phyloP scores from a whole-genome alignment of 2,113 vertebrate species.

The Todiramphus chloris region DNA sequence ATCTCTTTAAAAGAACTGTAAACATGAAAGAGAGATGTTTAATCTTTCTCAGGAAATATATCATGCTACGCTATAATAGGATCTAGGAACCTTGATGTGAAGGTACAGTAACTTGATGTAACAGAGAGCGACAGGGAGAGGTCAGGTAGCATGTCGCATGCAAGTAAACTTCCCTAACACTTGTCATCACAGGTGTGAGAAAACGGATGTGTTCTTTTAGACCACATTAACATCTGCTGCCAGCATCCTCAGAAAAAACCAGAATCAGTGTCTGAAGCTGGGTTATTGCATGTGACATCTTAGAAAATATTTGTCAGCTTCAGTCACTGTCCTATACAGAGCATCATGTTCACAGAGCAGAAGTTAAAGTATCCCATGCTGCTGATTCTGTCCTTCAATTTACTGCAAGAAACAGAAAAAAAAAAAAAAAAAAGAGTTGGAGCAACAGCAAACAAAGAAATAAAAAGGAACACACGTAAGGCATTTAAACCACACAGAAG shows the following conservation, averaged over 20 bases:
- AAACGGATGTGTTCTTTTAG: conserved; percentile 69
- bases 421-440: background rate
- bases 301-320: conserved; percentile 68
- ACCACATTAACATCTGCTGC: conserved; percentile 66
- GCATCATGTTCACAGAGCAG: conserved; percentile 23
- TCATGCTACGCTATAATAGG: background rate
- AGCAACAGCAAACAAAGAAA: background rate
- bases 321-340: conserved; percentile 54
- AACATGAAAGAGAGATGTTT: background rate
- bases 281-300: conserved; percentile 68
- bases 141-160: conserved; percentile 28
- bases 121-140: conserved; percentile 45
- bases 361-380: background rate
- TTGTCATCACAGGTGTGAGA: conserved; percentile 62
- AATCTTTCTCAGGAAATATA: background rate
- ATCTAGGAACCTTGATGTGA: background rate
- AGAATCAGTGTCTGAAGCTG: conserved; percentile 1
- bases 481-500: background rate
- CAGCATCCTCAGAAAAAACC: conserved; percentile 18
- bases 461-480: background rate
- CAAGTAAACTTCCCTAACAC: conserved; percentile 38
- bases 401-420: background rate
- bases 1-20: background rate
- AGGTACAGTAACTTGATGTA: conserved; percentile 34
- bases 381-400: background rate